phyloP scores from a whole-genome alignment of 2,797 vertebrate species.

The Otus scops region DNA sequence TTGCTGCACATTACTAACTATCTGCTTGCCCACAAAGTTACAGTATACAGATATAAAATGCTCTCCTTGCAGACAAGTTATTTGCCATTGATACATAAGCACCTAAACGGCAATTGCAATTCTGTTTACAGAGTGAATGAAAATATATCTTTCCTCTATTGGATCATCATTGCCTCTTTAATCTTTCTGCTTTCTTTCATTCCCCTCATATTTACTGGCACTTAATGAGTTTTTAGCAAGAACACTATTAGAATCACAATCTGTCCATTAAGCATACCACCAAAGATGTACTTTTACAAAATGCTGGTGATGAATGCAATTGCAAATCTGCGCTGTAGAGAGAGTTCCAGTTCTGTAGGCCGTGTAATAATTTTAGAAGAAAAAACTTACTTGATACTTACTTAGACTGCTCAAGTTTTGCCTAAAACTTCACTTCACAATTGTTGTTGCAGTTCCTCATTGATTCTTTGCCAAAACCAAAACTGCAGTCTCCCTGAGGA shows the following conservation, averaged over 20 bases:
- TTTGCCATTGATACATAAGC: not conserved
- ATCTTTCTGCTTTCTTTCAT: constrained; percentile 3
- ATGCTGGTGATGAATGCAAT: not conserved
- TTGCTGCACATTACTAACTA: constrained; percentile 18
- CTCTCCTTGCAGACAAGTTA: not conserved
- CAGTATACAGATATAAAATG: not conserved
- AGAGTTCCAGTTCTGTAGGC: not conserved
- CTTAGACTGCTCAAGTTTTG: not conserved
- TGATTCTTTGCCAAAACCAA: not conserved
- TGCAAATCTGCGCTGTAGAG: not conserved
- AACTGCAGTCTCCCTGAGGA: not conserved
- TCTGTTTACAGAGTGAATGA: not conserved
- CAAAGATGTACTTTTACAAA: not conserved
- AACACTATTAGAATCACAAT: not conserved
- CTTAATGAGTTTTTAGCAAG: constrained; percentile 33
- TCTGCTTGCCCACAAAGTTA: not conserved
- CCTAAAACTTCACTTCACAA: not conserved
- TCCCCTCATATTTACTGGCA: not conserved
- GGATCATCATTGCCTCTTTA: not conserved
- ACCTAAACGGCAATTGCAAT: not conserved
- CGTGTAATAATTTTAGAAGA: not conserved
- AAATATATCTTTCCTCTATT: not conserved
- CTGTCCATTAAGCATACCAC: not conserved
- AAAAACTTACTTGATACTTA: not conserved
- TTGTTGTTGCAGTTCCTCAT: not conserved